Percentiles rank a stretch among this genome's conserved stretches.
These are phyloP conservation scores for Terrapene triunguis DNA, from an alignment of 2,113 vertebrate species.

Conservation along the genomic window DNA sequence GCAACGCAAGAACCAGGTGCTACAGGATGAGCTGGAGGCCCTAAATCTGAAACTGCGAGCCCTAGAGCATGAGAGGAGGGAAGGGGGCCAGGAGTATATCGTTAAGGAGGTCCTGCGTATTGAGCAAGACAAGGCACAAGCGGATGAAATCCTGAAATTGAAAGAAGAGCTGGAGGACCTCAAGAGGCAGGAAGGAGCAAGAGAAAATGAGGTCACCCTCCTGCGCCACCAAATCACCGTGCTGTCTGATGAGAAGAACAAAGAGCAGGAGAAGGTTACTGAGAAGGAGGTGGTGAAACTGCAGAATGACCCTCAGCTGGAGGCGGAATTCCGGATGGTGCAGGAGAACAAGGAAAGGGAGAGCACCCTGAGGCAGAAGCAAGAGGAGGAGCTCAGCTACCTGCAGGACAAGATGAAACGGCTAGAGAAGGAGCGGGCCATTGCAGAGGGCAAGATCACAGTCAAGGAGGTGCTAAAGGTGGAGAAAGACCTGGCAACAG, in stretches of 20 bases:
- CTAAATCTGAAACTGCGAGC: conserved; percentile 83
- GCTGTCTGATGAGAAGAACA: conserved; percentile 88
- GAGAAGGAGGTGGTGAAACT: conserved; percentile 95
- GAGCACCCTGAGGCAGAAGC: conserved; percentile 79
- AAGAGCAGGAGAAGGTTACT: conserved; percentile 88
- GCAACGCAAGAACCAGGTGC: conserved; percentile 85
- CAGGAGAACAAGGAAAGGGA: conserved; percentile 88
- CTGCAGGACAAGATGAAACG: conserved; percentile 91
- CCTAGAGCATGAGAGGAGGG: conserved; percentile 87
- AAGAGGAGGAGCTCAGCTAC: conserved; percentile 92
- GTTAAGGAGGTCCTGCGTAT: conserved; percentile 97
- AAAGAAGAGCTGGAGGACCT: conserved; percentile 91
- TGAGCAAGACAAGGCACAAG: conserved; percentile 91
- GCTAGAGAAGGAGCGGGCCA: conserved; percentile 93
- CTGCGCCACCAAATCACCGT: conserved; percentile 87
- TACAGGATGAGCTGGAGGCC: conserved; percentile 90
- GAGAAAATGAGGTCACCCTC: conserved; percentile 87
- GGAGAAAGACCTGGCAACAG: conserved; percentile 88
- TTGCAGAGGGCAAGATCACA: conserved; percentile 94
- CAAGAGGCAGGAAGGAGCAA: conserved; percentile 86
- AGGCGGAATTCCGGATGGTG: conserved; percentile 87
- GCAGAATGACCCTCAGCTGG: conserved; percentile 93
- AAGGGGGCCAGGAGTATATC: conserved; percentile 92
- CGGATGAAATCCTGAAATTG: conserved; percentile 88
- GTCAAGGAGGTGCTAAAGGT: conserved; percentile 97